Conservation (phyloP, 2,888 invertebrate species). For the Xylocampa areola region DNA sequence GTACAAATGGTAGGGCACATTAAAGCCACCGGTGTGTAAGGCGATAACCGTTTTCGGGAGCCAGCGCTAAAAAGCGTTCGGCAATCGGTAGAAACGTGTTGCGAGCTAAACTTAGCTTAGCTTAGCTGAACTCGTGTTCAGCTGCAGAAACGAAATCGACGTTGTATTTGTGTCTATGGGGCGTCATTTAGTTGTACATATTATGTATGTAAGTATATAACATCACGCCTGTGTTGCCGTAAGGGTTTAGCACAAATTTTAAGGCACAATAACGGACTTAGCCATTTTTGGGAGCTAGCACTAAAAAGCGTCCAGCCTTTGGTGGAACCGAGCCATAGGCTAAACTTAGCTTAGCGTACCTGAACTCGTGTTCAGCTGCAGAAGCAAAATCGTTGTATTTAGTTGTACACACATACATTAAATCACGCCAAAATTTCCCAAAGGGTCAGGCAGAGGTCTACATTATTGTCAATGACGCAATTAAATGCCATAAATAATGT, state of each 20-base stretch:
- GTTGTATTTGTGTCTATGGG: neutral
- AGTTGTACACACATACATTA: neutral
- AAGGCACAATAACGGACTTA: conserved; percentile 61
- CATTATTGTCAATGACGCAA: too few relatives aligned
- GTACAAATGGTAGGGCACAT: conserved; percentile 55
- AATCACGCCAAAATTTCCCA: too few relatives aligned
- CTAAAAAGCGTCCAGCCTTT: conserved; percentile 62
- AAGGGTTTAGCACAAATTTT: conserved; percentile 50
- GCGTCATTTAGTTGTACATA: neutral
- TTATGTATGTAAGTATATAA: too few relatives aligned
- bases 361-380: conserved; percentile 20
- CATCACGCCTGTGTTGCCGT: too few relatives aligned
- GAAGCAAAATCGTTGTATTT: neutral
- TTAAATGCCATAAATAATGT: too few relatives aligned
- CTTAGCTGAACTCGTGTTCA: conserved; percentile 25
- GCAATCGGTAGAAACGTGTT: conserved; percentile 59
- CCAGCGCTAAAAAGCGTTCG: conserved; percentile 60
- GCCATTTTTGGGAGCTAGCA: conserved; percentile 62
- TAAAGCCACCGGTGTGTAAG: conserved; percentile 62
- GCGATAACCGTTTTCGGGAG: conserved; percentile 67
- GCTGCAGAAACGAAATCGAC: conserved; percentile 1
- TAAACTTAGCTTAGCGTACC: conserved; percentile 33
- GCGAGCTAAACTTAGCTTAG: conserved; percentile 44
- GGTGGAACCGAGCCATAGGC: conserved; percentile 56
- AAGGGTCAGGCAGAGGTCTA: conserved; percentile 21